Conservation (phyloP, 2,888 invertebrate genomes). For the Smittia sp. region DNA sequence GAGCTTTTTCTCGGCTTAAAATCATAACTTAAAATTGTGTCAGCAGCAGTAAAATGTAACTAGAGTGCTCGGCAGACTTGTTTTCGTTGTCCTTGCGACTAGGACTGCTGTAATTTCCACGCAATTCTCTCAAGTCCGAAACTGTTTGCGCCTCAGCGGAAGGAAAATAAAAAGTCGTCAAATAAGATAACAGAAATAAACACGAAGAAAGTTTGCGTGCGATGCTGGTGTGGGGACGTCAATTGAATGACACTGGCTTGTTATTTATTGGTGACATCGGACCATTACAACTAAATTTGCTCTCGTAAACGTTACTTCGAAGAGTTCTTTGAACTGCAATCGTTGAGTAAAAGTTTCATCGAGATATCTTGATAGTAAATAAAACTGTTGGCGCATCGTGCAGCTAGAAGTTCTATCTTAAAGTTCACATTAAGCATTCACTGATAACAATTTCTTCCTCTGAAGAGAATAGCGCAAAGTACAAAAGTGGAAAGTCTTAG, state of each 20-base stretch:
- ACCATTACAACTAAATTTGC: neutral
- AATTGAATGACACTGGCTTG: neutral
- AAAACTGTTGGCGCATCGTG: neutral
- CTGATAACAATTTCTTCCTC: too few species aligned
- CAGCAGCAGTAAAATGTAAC: neutral
- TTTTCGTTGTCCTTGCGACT: neutral
- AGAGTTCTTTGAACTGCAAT: slow-evolving; percentile 16
- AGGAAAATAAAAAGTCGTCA: neutral
- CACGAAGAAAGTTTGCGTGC: neutral
- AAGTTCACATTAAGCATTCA: too few species aligned
- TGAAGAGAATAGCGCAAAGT: too few species aligned
- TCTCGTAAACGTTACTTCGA: neutral
- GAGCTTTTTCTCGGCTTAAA: neutral
- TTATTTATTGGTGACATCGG: neutral
- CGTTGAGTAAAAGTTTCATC: neutral
- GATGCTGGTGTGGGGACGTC: neutral
- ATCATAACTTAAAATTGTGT: neutral
- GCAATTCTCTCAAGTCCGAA: neutral
- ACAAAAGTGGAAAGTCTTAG: neutral
- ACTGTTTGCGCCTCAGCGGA: neutral
- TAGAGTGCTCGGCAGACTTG: neutral
- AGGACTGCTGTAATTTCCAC: neutral
- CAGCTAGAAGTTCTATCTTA: neutral
- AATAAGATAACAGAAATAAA: slow-evolving; percentile 9
- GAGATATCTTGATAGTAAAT: neutral